Base-by-base conservation (phyloP, 2,888 invertebrate genomes). In the Spisula subtruncata region DNA sequence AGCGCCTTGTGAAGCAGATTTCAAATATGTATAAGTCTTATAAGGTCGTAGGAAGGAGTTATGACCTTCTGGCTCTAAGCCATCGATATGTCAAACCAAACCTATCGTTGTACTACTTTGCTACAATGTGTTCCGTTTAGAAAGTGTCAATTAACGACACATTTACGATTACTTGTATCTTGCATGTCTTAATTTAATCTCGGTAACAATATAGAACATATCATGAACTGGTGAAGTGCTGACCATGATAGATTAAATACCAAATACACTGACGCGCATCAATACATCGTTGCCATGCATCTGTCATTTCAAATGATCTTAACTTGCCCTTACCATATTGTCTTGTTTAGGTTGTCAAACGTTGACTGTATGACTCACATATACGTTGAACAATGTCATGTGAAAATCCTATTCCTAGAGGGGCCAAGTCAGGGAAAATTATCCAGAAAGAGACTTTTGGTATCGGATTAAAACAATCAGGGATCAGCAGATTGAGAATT, bases 241-340 rank as follows among this genome's bases (percentile, higher is more conserved):
- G n/a, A 71, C 82, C 51, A 25, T 87, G 87, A 87, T 87, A 80
- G 87, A 87, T 87, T 87, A 71, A 60, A 54, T 75, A 56, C n/a
- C 80, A 56, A 32, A 32, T 35, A 46, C 35, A 51, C 20, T 87
- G 87, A 87, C 87, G 41, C 56, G 83, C 79, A 79, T 87, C 87
- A 87, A 87, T 87, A 83, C 14, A 32, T 54, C 20, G 51, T 25
- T 87, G 87, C 83, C 87, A 87, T 20, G 25, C 46, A 54, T 20
- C 48, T n/a, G 20, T 87, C 87, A 81, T 35, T 66, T 18, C 6
- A 46, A 25, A 25, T 48, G 71, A 71, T 66, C 87, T 71, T 82
- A 29, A 48, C 81, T 82, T 48, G 56, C 56, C 51, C 71, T 66
- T 48, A 46, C 81, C 48, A 41, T 81, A 86, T 81, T 86, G 71